Evolutionary conservation across 2,113 vertebrate genomes (phyloP), one percentile per base, ranked within the genome.

Genomic region (Cercocebus atys): DNA sequence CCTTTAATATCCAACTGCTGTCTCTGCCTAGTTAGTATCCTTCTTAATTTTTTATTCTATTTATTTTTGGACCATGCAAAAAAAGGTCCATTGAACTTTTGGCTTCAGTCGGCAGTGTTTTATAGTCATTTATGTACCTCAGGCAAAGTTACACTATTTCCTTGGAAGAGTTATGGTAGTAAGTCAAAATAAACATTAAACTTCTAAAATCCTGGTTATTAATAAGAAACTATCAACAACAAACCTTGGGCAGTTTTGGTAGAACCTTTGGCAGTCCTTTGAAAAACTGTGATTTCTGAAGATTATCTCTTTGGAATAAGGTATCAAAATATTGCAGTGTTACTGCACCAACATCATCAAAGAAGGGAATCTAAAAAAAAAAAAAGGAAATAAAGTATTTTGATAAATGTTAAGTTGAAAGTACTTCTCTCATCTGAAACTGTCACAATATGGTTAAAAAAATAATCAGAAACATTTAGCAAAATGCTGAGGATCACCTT

Each of bases 261-360:
- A 99, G 98, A 97, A 99, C 99, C 99, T 99, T 99, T 66, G 99
- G 99, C 47, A 99, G 98, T 88, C 99, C 99, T 99, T 99, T 99
- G 98, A 99, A 99, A 98, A 99, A 99, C 95, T 99, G 99, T 88
- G 99, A 99, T 97, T 99, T 99, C 98, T 99, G 99, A 68, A 99
- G 99, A 97, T 99, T 99, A 98, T 99, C 99, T 97, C 99, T 99
- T 98, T 99, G 99, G 99, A 99, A 99, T 97, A 99, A 99, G 1
- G 99, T 99, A 98, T 99, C 99, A 96, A 99, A 99, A 98, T 99
- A 99, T 90, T 99, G 99, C 97, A 99, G 98, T 0, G 99, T 99
- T 97, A 99, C 98, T 38, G 99, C 99, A 75, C 99, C 99, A 85
- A 99, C 99, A 95, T 99, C 99, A 95, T 99, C 99, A 47, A 99